Percentiles rank a stretch among this genome's conserved stretches.
phyloP scores from a whole-genome alignment of 1,140 invertebrate genomes.

The Diachasmimorpha longicaudata region DNA sequence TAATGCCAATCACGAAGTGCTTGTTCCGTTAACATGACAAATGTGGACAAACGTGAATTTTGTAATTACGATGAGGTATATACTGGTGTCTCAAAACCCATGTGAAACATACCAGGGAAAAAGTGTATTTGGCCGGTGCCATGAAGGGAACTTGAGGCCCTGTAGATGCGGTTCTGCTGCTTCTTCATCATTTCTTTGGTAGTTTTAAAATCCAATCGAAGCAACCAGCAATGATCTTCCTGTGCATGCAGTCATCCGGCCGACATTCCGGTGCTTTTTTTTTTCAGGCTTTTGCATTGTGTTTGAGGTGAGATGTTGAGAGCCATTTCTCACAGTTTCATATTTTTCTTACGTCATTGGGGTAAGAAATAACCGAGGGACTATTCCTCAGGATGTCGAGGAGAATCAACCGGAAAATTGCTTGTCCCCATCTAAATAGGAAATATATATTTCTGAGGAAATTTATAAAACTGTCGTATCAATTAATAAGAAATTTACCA shows the following conservation, averaged over 20 bases:
- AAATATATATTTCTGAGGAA: too few relatives aligned
- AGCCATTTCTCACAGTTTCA: background rate
- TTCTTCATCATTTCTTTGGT: constrained; percentile 5
- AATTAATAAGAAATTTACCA: too few relatives aligned
- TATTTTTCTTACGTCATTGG: background rate
- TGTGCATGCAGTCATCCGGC: background rate
- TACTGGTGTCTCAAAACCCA: background rate
- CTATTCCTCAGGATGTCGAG: too few relatives aligned
- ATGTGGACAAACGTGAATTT: constrained; percentile 7
- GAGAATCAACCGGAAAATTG: too few relatives aligned
- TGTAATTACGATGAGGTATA: background rate
- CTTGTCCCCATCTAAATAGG: too few relatives aligned
- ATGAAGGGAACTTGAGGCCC: background rate
- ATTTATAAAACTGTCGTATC: too few relatives aligned
- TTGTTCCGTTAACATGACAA: background rate
- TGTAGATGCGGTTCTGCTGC: background rate
- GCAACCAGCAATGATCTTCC: background rate
- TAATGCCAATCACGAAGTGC: background rate
- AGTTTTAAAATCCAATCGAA: background rate
- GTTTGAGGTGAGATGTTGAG: background rate
- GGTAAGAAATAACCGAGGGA: too few relatives aligned
- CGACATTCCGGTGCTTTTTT: background rate
- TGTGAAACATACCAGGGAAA: background rate
- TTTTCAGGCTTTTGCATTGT: background rate
- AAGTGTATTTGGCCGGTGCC: background rate